phyloP scores from a whole-genome alignment of 2,797 vertebrate genomes.

The Onychomys arenicola region DNA sequence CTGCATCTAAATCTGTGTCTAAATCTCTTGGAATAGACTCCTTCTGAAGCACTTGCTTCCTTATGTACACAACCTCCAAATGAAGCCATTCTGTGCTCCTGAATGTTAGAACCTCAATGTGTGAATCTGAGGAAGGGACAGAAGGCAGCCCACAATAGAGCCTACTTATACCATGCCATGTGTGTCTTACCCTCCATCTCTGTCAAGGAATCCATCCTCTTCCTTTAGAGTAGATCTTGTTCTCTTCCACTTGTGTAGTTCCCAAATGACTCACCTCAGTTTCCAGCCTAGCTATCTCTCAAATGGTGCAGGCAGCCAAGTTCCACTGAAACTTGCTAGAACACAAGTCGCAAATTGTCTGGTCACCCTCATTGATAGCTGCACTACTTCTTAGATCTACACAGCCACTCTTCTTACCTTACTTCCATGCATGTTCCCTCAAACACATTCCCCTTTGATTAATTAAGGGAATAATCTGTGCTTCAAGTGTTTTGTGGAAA shows the following conservation, averaged over 20 bases:
- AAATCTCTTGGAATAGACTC: background rate
- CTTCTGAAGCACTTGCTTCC: background rate
- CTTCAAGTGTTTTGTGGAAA: background rate
- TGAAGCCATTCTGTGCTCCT: background rate
- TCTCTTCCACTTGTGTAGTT: background rate
- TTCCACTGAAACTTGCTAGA: background rate
- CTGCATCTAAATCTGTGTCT: background rate
- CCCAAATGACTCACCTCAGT: background rate
- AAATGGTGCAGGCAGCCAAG: fast-evolving
- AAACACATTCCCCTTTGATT: background rate
- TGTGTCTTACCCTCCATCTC: background rate
- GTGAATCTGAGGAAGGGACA: background rate
- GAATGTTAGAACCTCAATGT: background rate
- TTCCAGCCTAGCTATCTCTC: background rate
- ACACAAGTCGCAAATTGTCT: background rate
- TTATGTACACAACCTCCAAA: background rate
- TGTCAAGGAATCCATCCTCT: no score
- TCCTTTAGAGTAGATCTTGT: background rate
- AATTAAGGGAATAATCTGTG: background rate
- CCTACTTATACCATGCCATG: no score
- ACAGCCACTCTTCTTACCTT: background rate
- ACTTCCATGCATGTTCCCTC: background rate
- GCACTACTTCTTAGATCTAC: background rate
- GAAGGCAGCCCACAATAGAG: background rate
- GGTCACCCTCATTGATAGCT: background rate